Evolutionary conservation across 1,140 invertebrate species (phyloP), one percentile per base, ranked within the genome.

Genomic region (Stegodyphus mimosarum): DNA sequence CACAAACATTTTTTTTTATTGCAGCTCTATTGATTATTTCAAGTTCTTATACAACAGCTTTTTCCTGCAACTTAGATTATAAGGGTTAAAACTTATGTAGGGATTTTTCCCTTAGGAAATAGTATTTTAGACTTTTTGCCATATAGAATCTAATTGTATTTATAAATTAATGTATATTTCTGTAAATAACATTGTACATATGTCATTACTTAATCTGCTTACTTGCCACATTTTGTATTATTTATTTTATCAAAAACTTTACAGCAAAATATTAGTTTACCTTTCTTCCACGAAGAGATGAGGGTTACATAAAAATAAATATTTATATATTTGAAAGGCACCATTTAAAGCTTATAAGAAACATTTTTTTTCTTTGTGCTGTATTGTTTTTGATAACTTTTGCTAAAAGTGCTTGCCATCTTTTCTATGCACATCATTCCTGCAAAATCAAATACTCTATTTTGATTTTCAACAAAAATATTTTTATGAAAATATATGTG

Each of bases 401-500:
- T 60, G 55, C 55, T 60, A 60, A 10, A 15, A 1, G 15, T 10
- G 9, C 55, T 33, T 60, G 55, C 55, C 55, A 60, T 50, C 48
- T 76, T 76, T 76, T 76, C 74, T 76, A 50, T 10, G 74, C 74
- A 64, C 74, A 49, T 33, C 18, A 11, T 18, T 53, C 48, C 1
- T 48, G 13, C 13, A 64, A 76, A 64, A 64, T 64, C 5, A 15
- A 6, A 55, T 17, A 55, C 6, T 64, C 48, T 64, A 76, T 76
- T 64, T 49, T 76, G 7, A 50, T 76, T 76, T 76, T 76, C 53
- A n/a, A 64, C 52, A 53, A 76, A 50, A 76, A 6, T 76, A 76
- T 76, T 76, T 76, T 76, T 76, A 33, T 76, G 74, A n/a, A 76
- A 10, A 76, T 64, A 51, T 76, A 49, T 76, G 53, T 55, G 53